Base-by-base conservation (phyloP, 2,888 invertebrate genomes). In the Xestia rhomboidea region DNA sequence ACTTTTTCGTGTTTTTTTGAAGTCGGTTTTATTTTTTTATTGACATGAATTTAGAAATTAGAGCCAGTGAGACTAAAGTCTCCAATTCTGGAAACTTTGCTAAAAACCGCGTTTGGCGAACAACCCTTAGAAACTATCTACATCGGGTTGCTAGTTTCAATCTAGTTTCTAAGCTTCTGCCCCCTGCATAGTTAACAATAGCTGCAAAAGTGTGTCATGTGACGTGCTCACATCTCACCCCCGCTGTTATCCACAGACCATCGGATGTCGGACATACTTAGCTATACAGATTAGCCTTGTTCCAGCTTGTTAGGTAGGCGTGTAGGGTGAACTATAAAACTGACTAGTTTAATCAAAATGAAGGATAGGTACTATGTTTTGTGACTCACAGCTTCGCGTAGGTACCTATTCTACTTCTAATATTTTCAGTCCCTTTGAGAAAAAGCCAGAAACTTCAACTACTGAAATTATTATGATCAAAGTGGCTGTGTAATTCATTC, bases 151-250 rank as follows among this genome's bases (percentile, higher is more conserved):
- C 18, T 41, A 63, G 13, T 6, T 24, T 11, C 24, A 34, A 24
- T 54, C 46, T 60, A 44, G 60, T 34, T 54, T 46, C 38, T 63
- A 67, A 57, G 68, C 38, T 68, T 66, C 38, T 30, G 11, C n/a
- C 34, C 27, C 57, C 72, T 51, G 66, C 64, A 67, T 49, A 49
- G 64, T 60, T 77, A 77, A 87, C 74, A 77, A 87, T 71, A 82
- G 76, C 72, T 68, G 68, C 46, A 62, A 77, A 86, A 86, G 74
- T 87, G 74, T 86, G 85, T 86, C 86, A 85, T 72, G 66, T 71
- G 44, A n/a, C n/a, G 44, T 51, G 27, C n/a, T 8, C 67, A 68
- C 57, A 34, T 27, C 27, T 51, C 57, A 71, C 67, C 86, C 87
- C 77, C 21, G 73, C 68, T 69, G 76, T 73, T 57, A 79, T 76